A percentile compares a stretch with the other conserved stretches of the same genome.
These are phyloP conservation scores for Pterostichus madidus DNA, from an alignment of 2,888 invertebrate genomes.

Conservation along the genomic window DNA sequence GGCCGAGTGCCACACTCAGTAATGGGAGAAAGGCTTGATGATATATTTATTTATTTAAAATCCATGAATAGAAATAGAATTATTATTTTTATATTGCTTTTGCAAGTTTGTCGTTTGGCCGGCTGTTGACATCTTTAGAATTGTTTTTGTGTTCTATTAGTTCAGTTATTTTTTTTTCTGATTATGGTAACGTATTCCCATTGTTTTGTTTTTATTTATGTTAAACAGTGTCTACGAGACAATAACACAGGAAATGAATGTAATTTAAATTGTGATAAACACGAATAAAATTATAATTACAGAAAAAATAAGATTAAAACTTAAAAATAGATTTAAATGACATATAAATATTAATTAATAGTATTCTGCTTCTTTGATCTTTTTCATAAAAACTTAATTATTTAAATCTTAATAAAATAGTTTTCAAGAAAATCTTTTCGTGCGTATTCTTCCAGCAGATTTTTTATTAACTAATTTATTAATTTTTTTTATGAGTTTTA, in stretches of 20 bases:
- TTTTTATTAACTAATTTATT: too few relatives aligned
- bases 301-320: background rate
- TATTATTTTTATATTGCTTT: background rate
- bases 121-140: conserved; percentile 32
- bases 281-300: conserved; percentile 30
- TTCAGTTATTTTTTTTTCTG: conserved; percentile 21
- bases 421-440: too few relatives aligned
- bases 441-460: too few relatives aligned
- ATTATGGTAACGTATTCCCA: conserved; percentile 34
- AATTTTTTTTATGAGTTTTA: too few relatives aligned
- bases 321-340: background rate
- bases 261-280: conserved; percentile 10
- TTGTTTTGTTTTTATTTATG: conserved; percentile 40
- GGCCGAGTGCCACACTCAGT: too few relatives aligned
- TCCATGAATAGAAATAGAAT: too few relatives aligned
- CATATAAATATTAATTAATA: background rate
- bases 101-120: background rate
- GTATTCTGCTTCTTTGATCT: too few relatives aligned
- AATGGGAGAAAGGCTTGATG: too few relatives aligned
- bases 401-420: too few relatives aligned
- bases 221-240: conserved; percentile 21
- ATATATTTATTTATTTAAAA: too few relatives aligned
- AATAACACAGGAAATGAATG: conserved; percentile 41
- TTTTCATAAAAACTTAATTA: too few relatives aligned
- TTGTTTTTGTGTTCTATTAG: background rate